Conservation (phyloP, 2,113 vertebrate species). For the Antigone vipio region DNA sequence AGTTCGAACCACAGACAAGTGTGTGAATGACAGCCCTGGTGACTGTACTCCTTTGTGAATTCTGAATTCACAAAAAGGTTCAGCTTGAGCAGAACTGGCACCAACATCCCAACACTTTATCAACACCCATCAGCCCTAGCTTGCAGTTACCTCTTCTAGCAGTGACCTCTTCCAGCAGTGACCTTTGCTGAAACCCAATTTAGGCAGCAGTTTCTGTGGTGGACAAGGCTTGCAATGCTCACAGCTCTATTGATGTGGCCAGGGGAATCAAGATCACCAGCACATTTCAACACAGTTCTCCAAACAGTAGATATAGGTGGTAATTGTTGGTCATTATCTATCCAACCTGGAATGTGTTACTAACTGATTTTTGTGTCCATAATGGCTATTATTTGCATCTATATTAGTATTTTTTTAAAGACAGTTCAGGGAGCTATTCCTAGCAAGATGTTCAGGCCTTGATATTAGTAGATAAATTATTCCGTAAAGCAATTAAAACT, state of each 20-base stretch:
- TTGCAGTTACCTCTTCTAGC: neutral
- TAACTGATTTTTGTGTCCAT: neutral
- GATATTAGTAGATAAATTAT: neutral
- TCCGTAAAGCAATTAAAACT: neutral
- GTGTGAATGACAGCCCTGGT: neutral
- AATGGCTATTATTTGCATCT: neutral
- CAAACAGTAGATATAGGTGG: neutral
- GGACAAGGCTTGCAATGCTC: neutral
- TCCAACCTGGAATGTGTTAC: neutral
- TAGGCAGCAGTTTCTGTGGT: neutral
- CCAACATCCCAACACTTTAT: neutral
- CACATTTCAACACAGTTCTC: neutral
- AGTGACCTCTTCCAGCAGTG: neutral
- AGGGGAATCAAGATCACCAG: neutral
- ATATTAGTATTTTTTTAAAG: neutral
- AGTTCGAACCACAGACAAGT: neutral
- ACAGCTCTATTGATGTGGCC: neutral
- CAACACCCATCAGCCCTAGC: neutral
- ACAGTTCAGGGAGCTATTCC: neutral
- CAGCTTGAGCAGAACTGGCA: neutral
- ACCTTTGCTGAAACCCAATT: neutral
- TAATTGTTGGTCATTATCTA: neutral
- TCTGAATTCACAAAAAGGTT: neutral
- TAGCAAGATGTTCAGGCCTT: neutral
- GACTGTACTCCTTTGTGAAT: neutral